Percentiles rank a stretch among this genome's conserved stretches.
Evolutionary conservation across 2,888 invertebrate species (phyloP).

Genomic region (Hemaris fuciformis): DNA sequence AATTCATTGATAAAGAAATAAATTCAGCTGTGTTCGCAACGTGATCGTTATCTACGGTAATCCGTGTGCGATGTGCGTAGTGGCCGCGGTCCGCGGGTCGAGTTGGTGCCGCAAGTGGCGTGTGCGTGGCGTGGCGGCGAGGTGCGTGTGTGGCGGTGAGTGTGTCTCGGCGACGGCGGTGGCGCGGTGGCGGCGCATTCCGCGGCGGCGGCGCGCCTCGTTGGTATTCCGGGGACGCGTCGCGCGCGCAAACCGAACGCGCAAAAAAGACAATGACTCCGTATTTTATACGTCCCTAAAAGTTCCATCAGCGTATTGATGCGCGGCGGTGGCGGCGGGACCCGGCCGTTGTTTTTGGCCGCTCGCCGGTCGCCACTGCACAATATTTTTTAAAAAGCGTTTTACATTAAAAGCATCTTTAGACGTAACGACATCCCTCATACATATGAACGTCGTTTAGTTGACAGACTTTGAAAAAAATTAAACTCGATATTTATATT

Average conservation of each 20-base stretch:
- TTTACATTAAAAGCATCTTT: slow-evolving; percentile 30
- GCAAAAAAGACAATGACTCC: slow-evolving; percentile 76
- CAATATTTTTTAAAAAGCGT: slow-evolving; percentile 37
- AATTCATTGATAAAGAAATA: slow-evolving; percentile 54
- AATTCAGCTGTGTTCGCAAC: slow-evolving; percentile 40
- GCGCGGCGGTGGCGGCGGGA: slow-evolving; percentile 34
- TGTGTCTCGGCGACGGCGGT: slow-evolving; percentile 23
- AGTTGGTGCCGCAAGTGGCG: background rate
- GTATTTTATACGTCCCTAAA: slow-evolving; percentile 75
- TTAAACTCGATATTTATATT: slow-evolving; percentile 12
- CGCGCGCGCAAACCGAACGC: slow-evolving; percentile 62
- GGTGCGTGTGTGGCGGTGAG: slow-evolving; percentile 23
- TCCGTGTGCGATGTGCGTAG: slow-evolving; percentile 27
- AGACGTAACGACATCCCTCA: slow-evolving; percentile 26
- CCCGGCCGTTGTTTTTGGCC: slow-evolving; percentile 30
- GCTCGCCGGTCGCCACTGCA: slow-evolving; percentile 31
- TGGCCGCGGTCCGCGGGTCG: slow-evolving; percentile 14
- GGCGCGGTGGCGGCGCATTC: slow-evolving; percentile 34
- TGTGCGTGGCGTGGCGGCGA: background rate
- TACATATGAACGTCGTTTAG: slow-evolving; percentile 19
- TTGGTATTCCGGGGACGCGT: slow-evolving; percentile 66
- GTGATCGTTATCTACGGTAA: slow-evolving; percentile 43
- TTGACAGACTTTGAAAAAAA: slow-evolving; percentile 13
- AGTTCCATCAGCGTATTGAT: slow-evolving; percentile 72
- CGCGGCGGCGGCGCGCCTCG: slow-evolving; percentile 50